phyloP scores from a whole-genome alignment of 1,140 invertebrate species.

The Andricus grossulariae region DNA sequence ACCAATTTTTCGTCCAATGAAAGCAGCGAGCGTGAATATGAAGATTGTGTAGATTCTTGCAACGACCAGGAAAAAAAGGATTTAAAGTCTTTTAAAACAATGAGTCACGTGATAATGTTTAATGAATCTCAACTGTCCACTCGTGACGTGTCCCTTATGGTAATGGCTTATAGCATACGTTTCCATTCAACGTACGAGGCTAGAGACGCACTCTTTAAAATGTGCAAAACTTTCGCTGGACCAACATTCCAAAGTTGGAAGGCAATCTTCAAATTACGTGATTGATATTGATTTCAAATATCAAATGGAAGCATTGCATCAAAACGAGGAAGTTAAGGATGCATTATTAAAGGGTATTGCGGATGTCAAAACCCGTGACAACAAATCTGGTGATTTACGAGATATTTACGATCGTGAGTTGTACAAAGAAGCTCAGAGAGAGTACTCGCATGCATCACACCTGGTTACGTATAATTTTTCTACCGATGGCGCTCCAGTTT shows the following conservation, averaged over 20 bases:
- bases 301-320: constrained; percentile 35
- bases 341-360: no score
- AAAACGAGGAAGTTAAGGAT: constrained; percentile 38
- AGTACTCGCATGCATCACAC: no score
- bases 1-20: neutral
- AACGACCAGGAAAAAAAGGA: neutral
- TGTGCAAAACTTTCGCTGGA: constrained; percentile 24
- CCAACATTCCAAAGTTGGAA: constrained; percentile 20
- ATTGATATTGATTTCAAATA: no score
- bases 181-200: constrained; percentile 13
- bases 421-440: no score
- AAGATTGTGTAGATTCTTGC: neutral
- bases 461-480: no score
- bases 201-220: constrained; percentile 19
- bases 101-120: constrained; percentile 32
- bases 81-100: neutral
- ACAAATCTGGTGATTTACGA: no score
- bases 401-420: no score
- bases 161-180: constrained; percentile 28
- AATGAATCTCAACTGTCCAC: neutral
- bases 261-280: no score
- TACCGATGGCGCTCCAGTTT: no score
- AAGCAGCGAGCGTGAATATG: neutral
- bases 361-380: no score
- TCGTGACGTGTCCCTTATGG: constrained; percentile 27